Percentiles rank a stretch among this genome's conserved stretches.
Conservation (phyloP, 2,797 vertebrate species). For the Morelia viridis region DNA sequence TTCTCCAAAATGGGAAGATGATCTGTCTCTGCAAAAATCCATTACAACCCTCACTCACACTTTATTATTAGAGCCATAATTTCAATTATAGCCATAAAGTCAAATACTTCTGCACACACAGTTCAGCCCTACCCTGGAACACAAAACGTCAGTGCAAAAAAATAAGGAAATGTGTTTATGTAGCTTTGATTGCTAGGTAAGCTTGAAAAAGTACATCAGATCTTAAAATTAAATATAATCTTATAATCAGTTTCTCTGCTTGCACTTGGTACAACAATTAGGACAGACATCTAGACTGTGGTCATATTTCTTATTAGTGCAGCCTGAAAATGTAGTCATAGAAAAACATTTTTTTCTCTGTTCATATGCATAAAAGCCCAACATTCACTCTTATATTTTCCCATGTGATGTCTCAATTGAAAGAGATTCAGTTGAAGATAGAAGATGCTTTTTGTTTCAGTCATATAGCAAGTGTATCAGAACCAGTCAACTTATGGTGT, state of each 20-base stretch:
- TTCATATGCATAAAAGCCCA: background rate
- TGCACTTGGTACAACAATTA: slow-evolving; percentile 19
- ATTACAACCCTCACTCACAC: slow-evolving; percentile 59
- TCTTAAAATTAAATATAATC: slow-evolving; percentile 42
- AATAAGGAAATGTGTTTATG: background rate
- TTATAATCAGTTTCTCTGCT: slow-evolving; percentile 28
- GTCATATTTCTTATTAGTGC: background rate
- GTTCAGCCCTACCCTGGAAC: slow-evolving; percentile 45
- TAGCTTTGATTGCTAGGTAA: background rate
- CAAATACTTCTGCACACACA: slow-evolving; percentile 66
- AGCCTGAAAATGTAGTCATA: background rate
- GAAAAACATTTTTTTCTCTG: slow-evolving; percentile 30
- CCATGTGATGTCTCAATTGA: background rate
- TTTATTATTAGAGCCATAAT: slow-evolving; percentile 58
- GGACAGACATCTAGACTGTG: background rate
- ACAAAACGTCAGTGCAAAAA: slow-evolving; percentile 7
- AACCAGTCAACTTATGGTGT: background rate
- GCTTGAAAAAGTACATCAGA: slow-evolving; percentile 20
- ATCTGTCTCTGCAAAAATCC: slow-evolving; percentile 49
- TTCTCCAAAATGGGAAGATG: slow-evolving; percentile 54
- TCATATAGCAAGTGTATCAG: slow-evolving; percentile 27
- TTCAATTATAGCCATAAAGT: slow-evolving; percentile 61
- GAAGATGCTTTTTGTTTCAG: background rate
- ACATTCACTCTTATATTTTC: background rate
- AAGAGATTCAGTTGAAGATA: background rate